Conservation (phyloP, 1,140 invertebrate genomes). For the Coptotermes formosanus region DNA sequence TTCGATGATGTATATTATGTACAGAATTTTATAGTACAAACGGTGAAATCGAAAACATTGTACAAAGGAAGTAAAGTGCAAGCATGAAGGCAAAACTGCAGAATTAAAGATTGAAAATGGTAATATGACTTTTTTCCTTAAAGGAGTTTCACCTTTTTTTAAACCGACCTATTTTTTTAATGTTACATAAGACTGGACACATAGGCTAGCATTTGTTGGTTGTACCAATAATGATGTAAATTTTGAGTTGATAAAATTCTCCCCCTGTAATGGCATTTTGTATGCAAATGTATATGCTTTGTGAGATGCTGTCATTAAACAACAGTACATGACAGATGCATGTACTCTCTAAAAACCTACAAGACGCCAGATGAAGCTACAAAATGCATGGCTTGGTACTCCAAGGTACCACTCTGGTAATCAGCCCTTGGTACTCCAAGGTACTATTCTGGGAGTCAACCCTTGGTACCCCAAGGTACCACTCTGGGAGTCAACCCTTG, state of each 20-base stretch:
- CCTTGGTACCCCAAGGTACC: no score
- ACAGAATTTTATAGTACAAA: constrained; percentile 49
- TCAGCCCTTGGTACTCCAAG: no score
- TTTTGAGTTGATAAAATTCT: constrained; percentile 31
- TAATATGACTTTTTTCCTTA: constrained; percentile 37
- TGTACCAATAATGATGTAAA: constrained; percentile 27
- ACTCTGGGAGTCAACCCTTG: no score
- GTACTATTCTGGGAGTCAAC: no score
- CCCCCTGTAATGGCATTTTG: constrained; percentile 22
- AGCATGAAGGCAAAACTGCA: constrained; percentile 42
- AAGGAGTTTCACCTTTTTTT: constrained; percentile 29
- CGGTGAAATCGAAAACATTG: constrained; percentile 46
- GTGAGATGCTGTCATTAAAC: background rate
- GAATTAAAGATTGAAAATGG: constrained; percentile 40
- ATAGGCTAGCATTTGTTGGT: constrained; percentile 34
- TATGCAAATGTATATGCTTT: background rate
- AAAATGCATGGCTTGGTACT: background rate
- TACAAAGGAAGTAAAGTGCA: constrained; percentile 43
- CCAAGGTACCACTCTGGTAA: background rate
- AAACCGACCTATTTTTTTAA: constrained; percentile 34
- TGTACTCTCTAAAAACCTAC: constrained; percentile 25
- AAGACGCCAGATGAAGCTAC: constrained; percentile 24
- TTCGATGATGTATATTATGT: constrained; percentile 48
- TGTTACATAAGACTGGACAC: constrained; percentile 35
- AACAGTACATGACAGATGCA: background rate